A percentile compares a stretch with the other conserved stretches of the same genome.
phyloP scores from a whole-genome alignment of 2,888 invertebrate species.

The Lordiphosa andalusiaca region DNA sequence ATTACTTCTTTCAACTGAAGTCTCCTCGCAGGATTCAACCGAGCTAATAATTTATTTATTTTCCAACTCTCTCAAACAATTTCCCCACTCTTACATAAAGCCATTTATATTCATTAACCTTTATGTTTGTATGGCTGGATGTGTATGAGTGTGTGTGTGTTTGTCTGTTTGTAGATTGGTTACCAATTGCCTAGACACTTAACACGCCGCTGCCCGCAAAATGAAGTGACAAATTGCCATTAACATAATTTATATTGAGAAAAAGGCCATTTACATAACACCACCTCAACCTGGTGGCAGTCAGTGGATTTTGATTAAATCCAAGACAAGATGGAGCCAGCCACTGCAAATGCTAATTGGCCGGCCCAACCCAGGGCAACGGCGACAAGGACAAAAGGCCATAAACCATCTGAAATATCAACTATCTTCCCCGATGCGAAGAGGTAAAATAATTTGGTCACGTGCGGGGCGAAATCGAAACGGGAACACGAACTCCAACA shows the following conservation, averaged over 20 bases:
- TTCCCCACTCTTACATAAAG: slow-evolving; percentile 45
- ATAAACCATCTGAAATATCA: too few relatives aligned
- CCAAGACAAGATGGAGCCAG: slow-evolving; percentile 5
- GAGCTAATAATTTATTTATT: slow-evolving; percentile 48
- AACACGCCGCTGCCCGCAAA: too few relatives aligned
- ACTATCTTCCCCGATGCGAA: slow-evolving; percentile 1
- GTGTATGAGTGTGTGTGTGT: slow-evolving; percentile 14
- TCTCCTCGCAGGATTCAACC: too few relatives aligned
- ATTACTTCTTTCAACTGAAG: too few relatives aligned
- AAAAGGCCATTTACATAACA: too few relatives aligned
- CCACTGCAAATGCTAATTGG: slow-evolving; percentile 45
- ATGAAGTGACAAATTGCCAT: slow-evolving; percentile 50
- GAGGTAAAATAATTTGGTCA: slow-evolving; percentile 59
- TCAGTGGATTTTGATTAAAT: slow-evolving; percentile 9
- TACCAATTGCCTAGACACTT: too few relatives aligned
- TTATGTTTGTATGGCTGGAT: not conserved
- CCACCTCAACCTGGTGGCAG: slow-evolving; percentile 30
- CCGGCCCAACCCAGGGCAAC: slow-evolving; percentile 38
- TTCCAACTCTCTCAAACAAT: too few relatives aligned
- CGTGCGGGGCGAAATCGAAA: slow-evolving; percentile 55
- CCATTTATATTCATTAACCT: not conserved
- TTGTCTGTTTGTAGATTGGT: slow-evolving; percentile 7
- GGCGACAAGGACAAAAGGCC: slow-evolving; percentile 6
- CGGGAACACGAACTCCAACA: slow-evolving; percentile 1
- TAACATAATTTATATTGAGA: slow-evolving; percentile 63